A percentile compares a stretch with the other conserved stretches of the same genome.
These are phyloP conservation scores for Varecia variegata DNA, from an alignment of 2,797 vertebrate genomes.

Conservation along the genomic window DNA sequence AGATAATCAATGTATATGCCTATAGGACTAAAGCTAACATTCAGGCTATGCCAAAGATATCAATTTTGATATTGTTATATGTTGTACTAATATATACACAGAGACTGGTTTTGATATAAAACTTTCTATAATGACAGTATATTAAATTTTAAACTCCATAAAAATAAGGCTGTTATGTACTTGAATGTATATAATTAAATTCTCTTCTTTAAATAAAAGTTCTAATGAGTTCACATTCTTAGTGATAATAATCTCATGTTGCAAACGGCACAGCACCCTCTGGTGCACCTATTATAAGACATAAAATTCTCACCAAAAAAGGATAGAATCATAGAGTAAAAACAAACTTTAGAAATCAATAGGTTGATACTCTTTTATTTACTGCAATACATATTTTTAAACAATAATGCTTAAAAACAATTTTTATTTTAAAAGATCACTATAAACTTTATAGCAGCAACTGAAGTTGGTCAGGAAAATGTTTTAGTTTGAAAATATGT, in stretches of 20 bases:
- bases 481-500: slow-evolving; percentile 13
- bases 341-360: slow-evolving; percentile 44
- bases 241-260: slow-evolving; percentile 68
- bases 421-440: slow-evolving; percentile 55
- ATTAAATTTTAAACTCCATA: slow-evolving; percentile 65
- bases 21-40: neutral
- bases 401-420: slow-evolving; percentile 50
- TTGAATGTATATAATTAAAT: slow-evolving; percentile 50
- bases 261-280: slow-evolving; percentile 84
- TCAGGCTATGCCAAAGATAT: neutral
- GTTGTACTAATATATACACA: neutral
- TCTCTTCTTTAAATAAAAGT: slow-evolving; percentile 61
- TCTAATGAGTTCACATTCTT: slow-evolving; percentile 63
- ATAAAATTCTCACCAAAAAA: slow-evolving; percentile 64
- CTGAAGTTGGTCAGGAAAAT: neutral
- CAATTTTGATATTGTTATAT: neutral
- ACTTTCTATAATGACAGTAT: neutral
- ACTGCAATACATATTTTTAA: slow-evolving; percentile 27
- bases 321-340: slow-evolving; percentile 42
- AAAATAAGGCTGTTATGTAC: slow-evolving; percentile 29
- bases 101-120: neutral
- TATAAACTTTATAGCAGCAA: slow-evolving; percentile 35
- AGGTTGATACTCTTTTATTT: slow-evolving; percentile 21
- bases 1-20: neutral
- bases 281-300: slow-evolving; percentile 79